Evolutionary conservation across 2,888 invertebrate genomes (phyloP).

Genomic region (Nycteola revayana): DNA sequence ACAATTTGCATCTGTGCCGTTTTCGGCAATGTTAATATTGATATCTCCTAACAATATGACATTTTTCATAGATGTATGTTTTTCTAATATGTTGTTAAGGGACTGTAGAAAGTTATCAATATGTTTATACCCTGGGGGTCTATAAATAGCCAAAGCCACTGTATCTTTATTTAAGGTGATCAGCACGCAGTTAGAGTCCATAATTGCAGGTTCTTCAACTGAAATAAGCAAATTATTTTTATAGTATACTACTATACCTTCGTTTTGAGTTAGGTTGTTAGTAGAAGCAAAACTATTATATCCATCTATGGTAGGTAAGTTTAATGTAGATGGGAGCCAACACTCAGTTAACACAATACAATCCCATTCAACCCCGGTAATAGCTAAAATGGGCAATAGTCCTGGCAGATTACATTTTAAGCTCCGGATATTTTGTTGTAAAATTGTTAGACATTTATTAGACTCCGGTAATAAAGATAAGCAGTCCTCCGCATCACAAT

Average conservation of each 20-base stretch:
- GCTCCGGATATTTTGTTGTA: conserved; percentile 3
- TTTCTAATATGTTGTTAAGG: background rate
- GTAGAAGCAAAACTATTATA: conserved; percentile 4
- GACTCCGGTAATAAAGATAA: background rate
- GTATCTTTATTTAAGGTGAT: conserved; percentile 2
- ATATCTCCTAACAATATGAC: too few relatives aligned
- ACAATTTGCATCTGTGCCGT: too few relatives aligned
- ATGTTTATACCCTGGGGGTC: conserved; percentile 3
- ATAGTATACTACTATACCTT: background rate
- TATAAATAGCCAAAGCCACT: conserved; percentile 3
- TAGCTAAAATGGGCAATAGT: background rate
- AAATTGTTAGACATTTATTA: too few relatives aligned
- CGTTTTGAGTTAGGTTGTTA: conserved; percentile 7
- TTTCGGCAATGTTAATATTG: too few relatives aligned
- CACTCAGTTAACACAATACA: conserved; percentile 1
- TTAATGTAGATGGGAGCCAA: background rate
- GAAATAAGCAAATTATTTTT: background rate
- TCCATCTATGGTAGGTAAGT: conserved; percentile 2
- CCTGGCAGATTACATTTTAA: conserved; percentile 3
- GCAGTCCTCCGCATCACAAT: conserved; percentile 1
- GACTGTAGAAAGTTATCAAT: conserved; percentile 1
- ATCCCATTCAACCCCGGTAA: conserved; percentile 1
- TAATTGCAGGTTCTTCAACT: conserved; percentile 1
- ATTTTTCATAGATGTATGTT: conserved; percentile 1
- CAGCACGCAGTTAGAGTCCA: conserved; percentile 2